Percentiles rank a stretch among this genome's conserved stretches.
phyloP scores from a whole-genome alignment of 2,888 invertebrate species.

The Trachelus stipa region DNA sequence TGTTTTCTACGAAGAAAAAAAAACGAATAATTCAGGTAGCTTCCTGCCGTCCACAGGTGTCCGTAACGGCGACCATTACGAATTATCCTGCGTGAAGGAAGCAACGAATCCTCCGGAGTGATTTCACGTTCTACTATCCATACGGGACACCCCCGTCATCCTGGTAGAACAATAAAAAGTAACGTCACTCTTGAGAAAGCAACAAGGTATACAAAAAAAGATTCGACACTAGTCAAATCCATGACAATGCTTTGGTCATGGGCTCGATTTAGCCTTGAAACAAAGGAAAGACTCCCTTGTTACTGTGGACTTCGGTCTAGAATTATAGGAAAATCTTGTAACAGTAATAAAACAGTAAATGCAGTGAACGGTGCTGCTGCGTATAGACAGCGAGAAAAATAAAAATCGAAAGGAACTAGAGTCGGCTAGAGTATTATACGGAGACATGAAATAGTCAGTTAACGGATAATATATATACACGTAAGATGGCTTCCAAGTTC shows the following conservation, averaged over 20 bases:
- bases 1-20: neutral
- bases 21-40: neutral
- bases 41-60: neutral
- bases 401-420: conserved; percentile 32
- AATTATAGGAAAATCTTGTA: neutral
- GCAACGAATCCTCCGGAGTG: neutral
- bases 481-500: conserved; percentile 40
- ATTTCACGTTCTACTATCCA: neutral
- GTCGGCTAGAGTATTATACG: conserved; percentile 16
- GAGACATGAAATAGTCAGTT: neutral
- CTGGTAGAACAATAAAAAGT: neutral
- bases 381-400: neutral
- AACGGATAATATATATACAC: neutral
- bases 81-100: neutral
- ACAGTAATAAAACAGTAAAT: neutral
- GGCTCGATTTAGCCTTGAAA: neutral
- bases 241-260: neutral
- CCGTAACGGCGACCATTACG: neutral
- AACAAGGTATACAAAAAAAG: neutral
- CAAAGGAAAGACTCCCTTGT: neutral
- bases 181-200: neutral
- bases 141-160: neutral
- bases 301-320: neutral
- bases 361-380: neutral
- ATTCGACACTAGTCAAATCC: neutral